phyloP scores from a whole-genome alignment of 2,113 vertebrate species.

The Electrona antarctica region DNA sequence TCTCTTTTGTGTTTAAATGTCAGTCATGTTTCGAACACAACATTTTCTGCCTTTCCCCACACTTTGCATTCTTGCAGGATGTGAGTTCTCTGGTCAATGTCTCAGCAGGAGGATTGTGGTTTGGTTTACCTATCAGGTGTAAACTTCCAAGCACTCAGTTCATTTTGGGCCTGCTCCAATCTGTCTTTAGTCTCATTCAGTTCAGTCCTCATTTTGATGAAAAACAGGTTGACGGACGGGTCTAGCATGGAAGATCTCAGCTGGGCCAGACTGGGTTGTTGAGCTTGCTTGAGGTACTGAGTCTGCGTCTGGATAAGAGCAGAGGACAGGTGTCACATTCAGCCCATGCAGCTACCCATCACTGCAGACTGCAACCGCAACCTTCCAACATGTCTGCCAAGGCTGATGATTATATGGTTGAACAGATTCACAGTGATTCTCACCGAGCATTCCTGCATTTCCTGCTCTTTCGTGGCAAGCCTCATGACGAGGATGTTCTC shows the following conservation, averaged over 20 bases:
- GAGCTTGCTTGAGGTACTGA: constrained; percentile 95
- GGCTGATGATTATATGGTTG: neutral
- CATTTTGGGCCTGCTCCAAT: constrained; percentile 97
- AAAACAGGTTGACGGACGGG: constrained; percentile 94
- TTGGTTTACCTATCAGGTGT: constrained; percentile 95
- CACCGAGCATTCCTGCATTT: constrained; percentile 95
- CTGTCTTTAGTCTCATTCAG: constrained; percentile 96
- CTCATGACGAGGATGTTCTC: constrained; percentile 94
- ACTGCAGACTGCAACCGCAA: constrained; percentile 13
- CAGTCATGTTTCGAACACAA: constrained; percentile 19
- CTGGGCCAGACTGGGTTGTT: constrained; percentile 90
- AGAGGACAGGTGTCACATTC: constrained; percentile 6
- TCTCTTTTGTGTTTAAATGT: neutral
- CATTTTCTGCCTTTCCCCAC: constrained; percentile 14
- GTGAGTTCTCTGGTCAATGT: constrained; percentile 84
- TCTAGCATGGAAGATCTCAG: constrained; percentile 92
- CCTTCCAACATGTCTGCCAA: neutral
- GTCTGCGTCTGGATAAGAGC: constrained; percentile 86
- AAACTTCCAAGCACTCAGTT: constrained; percentile 97
- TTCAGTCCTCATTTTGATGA: constrained; percentile 95
- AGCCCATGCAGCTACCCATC: constrained; percentile 22
- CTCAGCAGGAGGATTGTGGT: constrained; percentile 94
- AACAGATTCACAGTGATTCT: constrained; percentile 64
- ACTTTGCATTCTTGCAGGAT: constrained; percentile 24
- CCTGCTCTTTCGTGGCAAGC: constrained; percentile 91